These are phyloP conservation scores for Steromphala cineraria DNA, from an alignment of 2,888 invertebrate genomes.

Conservation along the genomic window DNA sequence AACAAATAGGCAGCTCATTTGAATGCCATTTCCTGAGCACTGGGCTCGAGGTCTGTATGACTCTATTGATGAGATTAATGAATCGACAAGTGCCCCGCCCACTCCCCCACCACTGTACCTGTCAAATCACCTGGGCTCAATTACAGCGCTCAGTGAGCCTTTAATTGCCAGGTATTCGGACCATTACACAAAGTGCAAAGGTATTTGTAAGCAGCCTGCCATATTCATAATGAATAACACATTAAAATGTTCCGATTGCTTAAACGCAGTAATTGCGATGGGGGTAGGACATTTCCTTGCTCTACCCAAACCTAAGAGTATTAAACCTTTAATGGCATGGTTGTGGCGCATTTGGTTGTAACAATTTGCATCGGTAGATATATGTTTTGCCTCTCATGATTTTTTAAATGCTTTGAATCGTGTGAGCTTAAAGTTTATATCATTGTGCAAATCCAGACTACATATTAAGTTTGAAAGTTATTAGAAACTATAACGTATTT, in stretches of 20 bases:
- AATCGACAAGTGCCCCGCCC: neutral
- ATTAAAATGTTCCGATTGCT: neutral
- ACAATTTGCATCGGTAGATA: no score
- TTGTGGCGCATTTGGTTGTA: no score
- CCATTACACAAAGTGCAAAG: slow-evolving; percentile 8
- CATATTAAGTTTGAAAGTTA: no score
- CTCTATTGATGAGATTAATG: neutral
- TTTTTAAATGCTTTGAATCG: no score
- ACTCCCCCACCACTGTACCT: neutral
- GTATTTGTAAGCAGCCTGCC: neutral
- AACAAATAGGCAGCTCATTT: slow-evolving; percentile 10
- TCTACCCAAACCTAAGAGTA: neutral
- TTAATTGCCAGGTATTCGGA: neutral
- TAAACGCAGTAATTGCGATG: neutral
- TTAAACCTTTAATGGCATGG: no score
- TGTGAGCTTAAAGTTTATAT: no score
- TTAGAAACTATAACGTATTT: no score
- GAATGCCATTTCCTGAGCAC: slow-evolving; percentile 15
- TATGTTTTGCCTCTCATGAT: no score
- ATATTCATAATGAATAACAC: neutral
- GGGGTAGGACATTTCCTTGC: neutral
- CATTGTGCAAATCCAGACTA: no score
- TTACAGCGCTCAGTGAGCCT: slow-evolving; percentile 4
- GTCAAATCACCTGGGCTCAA: slow-evolving; percentile 3
- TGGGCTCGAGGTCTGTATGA: neutral